A percentile compares a stretch with the other conserved stretches of the same genome.
phyloP scores from a whole-genome alignment of 2,888 invertebrate genomes.

The Stictocephala bisonia region DNA sequence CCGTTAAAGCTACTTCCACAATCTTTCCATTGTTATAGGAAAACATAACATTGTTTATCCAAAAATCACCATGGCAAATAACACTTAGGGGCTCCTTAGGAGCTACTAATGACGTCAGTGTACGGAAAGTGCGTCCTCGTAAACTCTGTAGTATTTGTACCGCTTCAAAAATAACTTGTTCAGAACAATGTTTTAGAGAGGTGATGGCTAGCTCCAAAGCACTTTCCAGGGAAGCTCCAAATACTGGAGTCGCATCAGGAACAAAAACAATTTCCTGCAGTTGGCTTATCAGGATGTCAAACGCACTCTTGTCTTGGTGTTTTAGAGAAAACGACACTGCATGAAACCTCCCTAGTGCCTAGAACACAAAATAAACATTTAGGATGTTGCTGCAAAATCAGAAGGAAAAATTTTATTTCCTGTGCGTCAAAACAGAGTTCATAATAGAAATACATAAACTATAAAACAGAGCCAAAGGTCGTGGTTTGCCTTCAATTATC shows the following conservation, averaged over 20 bases:
- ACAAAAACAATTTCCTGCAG: slow-evolving; percentile 54
- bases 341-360: slow-evolving; percentile 58
- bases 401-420: too few relatives aligned
- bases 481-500: too few relatives aligned
- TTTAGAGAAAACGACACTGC: slow-evolving; percentile 58
- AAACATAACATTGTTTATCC: slow-evolving; percentile 57
- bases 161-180: slow-evolving; percentile 51
- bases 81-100: slow-evolving; percentile 55
- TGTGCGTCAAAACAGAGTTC: too few relatives aligned
- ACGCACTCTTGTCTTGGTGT: slow-evolving; percentile 48
- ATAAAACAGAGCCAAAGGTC: too few relatives aligned
- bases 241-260: slow-evolving; percentile 52
- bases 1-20: slow-evolving; percentile 54
- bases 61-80: slow-evolving; percentile 57
- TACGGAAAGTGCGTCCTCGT: slow-evolving; percentile 51
- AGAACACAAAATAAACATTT: too few relatives aligned
- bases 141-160: slow-evolving; percentile 53
- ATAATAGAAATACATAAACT: too few relatives aligned
- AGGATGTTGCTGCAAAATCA: too few relatives aligned
- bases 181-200: slow-evolving; percentile 46
- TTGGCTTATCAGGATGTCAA: slow-evolving; percentile 37
- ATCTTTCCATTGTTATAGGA: slow-evolving; percentile 47
- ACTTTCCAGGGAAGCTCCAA: slow-evolving; percentile 55
- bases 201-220: slow-evolving; percentile 53
- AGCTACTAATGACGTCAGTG: slow-evolving; percentile 47